Conservation (phyloP, 2,888 invertebrate species). For the Bruchidius siliquastri region DNA sequence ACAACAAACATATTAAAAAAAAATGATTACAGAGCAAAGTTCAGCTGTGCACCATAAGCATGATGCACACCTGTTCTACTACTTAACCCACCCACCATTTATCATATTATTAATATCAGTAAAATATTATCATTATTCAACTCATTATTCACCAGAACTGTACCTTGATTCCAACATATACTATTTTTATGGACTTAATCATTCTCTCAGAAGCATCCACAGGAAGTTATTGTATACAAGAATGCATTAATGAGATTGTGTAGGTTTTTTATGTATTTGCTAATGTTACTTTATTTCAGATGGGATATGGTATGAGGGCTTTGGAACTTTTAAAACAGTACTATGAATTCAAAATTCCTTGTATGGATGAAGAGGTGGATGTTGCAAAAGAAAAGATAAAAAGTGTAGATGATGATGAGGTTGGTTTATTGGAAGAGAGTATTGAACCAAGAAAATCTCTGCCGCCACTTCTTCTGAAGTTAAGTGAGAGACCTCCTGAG, state of each 20-base stretch:
- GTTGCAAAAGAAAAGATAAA: slow-evolving; percentile 46
- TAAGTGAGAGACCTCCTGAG: slow-evolving; percentile 81
- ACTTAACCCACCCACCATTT: too few relatives aligned
- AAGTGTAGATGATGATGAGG: slow-evolving; percentile 53
- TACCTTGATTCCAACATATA: too few relatives aligned
- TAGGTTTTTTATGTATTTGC: slow-evolving; percentile 2
- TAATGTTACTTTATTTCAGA: slow-evolving; percentile 52
- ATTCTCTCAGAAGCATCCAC: too few relatives aligned
- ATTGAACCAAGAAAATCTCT: slow-evolving; percentile 75
- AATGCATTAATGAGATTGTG: background rate
- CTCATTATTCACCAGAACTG: too few relatives aligned
- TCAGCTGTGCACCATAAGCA: too few relatives aligned
- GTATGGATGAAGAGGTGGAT: slow-evolving; percentile 56
- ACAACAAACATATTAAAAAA: too few relatives aligned
- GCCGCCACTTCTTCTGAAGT: slow-evolving; percentile 81
- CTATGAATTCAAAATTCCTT: slow-evolving; percentile 76
- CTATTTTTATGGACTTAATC: too few relatives aligned
- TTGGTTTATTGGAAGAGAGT: slow-evolving; percentile 65
- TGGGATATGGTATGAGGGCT: slow-evolving; percentile 95
- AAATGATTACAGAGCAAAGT: too few relatives aligned
- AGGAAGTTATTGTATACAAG: background rate
- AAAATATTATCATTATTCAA: too few relatives aligned
- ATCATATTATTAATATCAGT: too few relatives aligned
- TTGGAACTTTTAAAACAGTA: slow-evolving; percentile 80
- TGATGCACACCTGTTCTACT: too few relatives aligned